Percentiles rank a stretch among this genome's conserved stretches.
phyloP scores from a whole-genome alignment of 2,113 vertebrate genomes.

The Leucoraja erinaceus region DNA sequence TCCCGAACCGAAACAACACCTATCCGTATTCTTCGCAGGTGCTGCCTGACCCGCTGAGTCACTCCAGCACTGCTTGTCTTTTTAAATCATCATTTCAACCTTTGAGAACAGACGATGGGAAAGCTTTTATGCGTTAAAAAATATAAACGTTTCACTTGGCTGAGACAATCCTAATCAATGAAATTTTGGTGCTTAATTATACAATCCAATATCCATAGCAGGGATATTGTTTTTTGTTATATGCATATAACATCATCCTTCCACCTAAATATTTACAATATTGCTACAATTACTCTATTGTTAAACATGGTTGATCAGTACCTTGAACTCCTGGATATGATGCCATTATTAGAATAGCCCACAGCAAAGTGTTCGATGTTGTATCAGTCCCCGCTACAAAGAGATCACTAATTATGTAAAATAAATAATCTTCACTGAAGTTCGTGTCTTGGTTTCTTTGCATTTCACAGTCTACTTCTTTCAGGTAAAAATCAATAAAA shows the following conservation, averaged over 20 bases:
- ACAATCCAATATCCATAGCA: too few species aligned
- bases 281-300: background rate
- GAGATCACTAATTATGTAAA: constrained; percentile 88
- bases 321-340: constrained; percentile 78
- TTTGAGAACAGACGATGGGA: background rate
- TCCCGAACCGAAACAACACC: too few species aligned
- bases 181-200: too few species aligned
- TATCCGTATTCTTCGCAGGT: too few species aligned
- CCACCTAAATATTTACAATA: background rate
- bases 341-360: constrained; percentile 88
- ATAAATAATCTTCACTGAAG: constrained; percentile 85
- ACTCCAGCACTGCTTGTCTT: too few species aligned
- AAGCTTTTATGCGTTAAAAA: background rate
- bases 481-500: constrained; percentile 89
- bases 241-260: background rate
- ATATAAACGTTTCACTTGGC: background rate
- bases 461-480: constrained; percentile 62
- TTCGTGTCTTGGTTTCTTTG: constrained; percentile 58
- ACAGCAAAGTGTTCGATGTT: constrained; percentile 85
- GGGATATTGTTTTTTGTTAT: too few species aligned
- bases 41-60: too few species aligned
- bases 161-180: too few species aligned
- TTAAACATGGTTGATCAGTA: constrained; percentile 45
- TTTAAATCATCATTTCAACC: background rate
- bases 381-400: constrained; percentile 95